Evolutionary conservation across 2,113 vertebrate genomes (phyloP).

Genomic region (Apteryx owenii): DNA sequence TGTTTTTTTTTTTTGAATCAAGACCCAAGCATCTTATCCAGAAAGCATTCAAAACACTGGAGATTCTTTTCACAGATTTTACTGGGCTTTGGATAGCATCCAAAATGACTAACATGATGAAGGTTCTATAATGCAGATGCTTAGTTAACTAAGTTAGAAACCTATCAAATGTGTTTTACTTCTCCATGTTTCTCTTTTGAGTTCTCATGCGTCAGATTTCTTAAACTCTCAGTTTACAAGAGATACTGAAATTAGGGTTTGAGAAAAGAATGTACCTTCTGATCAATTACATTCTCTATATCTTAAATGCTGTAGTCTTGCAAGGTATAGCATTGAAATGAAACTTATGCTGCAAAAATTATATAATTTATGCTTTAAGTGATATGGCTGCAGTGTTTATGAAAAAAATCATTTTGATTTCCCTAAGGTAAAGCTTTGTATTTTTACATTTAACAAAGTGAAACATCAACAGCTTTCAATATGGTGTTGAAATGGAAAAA

Average conservation of each 20-base stretch:
- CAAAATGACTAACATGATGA: neutral
- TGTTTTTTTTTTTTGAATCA: neutral
- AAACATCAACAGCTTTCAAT: neutral
- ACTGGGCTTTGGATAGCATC: neutral
- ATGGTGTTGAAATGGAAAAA: neutral
- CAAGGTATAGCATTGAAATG: neutral
- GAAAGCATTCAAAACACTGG: neutral
- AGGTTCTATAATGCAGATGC: neutral
- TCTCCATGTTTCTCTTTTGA: neutral
- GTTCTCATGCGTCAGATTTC: neutral
- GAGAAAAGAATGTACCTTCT: neutral
- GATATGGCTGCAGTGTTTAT: neutral
- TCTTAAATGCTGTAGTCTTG: neutral
- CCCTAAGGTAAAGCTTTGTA: neutral
- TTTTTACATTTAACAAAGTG: neutral
- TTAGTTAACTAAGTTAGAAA: neutral
- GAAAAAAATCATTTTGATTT: neutral
- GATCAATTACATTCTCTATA: neutral
- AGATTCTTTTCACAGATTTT: neutral
- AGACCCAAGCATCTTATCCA: neutral
- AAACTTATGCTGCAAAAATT: neutral
- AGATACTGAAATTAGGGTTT: neutral
- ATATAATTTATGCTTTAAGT: neutral
- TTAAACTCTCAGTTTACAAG: neutral
- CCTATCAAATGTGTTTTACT: rapidly evolving